A percentile compares a stretch with the other conserved stretches of the same genome.
Conservation (phyloP, 2,113 vertebrate genomes). For the Ochotona curzoniae region DNA sequence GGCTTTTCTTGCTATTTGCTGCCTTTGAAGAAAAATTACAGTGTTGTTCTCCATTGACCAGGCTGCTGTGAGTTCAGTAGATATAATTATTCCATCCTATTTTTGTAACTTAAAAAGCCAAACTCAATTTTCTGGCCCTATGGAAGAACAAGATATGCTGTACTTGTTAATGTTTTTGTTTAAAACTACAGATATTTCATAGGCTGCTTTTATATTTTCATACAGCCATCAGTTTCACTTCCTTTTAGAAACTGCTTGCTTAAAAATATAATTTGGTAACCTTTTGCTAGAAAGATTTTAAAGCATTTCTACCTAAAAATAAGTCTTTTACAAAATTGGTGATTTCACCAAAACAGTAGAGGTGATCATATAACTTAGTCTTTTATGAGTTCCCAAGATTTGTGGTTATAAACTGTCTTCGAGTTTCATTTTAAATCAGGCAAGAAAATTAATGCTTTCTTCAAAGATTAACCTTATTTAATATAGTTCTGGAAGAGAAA, state of each 20-base stretch:
- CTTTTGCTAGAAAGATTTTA: constrained; percentile 19
- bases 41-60: constrained; percentile 67
- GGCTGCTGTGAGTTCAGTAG: constrained; percentile 72
- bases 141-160: constrained; percentile 66
- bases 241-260: constrained; percentile 53
- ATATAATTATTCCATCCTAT: constrained; percentile 77
- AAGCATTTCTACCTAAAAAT: constrained; percentile 40
- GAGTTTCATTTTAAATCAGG: constrained; percentile 38
- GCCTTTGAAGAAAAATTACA: constrained; percentile 79
- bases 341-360: background rate
- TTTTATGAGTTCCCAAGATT: background rate
- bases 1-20: constrained; percentile 65
- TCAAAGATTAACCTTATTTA: constrained; percentile 67
- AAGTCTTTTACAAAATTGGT: background rate
- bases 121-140: constrained; percentile 74
- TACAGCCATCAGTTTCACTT: constrained; percentile 60
- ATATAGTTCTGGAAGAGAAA: constrained; percentile 58
- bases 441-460: constrained; percentile 67
- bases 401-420: constrained; percentile 25
- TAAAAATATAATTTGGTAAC: constrained; percentile 55
- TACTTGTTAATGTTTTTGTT: constrained; percentile 70
- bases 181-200: constrained; percentile 51
- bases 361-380: background rate
- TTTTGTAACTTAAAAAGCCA: constrained; percentile 74
- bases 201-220: constrained; percentile 43